Conservation (phyloP, 1,140 invertebrate species). For the Caenorhabditis brenneri region DNA sequence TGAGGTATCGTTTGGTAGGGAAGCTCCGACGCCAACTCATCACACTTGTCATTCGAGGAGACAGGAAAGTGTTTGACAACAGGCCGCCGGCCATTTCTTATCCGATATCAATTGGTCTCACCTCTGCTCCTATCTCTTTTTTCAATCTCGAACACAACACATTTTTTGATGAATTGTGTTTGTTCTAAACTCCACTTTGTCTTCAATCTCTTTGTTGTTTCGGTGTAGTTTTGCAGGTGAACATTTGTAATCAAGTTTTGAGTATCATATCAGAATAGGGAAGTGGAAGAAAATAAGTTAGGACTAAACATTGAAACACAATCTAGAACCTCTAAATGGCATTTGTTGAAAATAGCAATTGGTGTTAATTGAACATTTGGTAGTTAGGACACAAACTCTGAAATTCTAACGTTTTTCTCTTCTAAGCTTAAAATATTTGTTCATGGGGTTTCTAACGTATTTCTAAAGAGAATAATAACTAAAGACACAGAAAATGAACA, state of each 20-base stretch:
- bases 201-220: not conserved
- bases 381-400: too few species aligned
- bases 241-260: not conserved
- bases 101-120: not conserved
- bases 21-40: not conserved
- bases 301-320: too few species aligned
- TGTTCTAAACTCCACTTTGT: not conserved
- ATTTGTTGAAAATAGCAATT: too few species aligned
- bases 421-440: too few species aligned
- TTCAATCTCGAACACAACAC: not conserved
- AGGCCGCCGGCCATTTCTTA: not conserved
- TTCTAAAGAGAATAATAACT: too few species aligned
- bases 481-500: too few species aligned
- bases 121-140: slow-evolving; percentile 7
- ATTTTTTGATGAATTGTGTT: slow-evolving; percentile 17
- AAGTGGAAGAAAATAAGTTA: too few species aligned
- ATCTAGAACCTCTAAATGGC: too few species aligned
- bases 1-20: slow-evolving; percentile 21
- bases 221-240: not conserved
- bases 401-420: too few species aligned
- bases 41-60: not conserved
- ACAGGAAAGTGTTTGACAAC: slow-evolving; percentile 4
- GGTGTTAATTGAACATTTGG: too few species aligned
- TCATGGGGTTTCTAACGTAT: too few species aligned
- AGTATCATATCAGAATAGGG: not conserved